Evolutionary conservation across 1,140 invertebrate genomes (phyloP).

Genomic region (Pinna nobilis): DNA sequence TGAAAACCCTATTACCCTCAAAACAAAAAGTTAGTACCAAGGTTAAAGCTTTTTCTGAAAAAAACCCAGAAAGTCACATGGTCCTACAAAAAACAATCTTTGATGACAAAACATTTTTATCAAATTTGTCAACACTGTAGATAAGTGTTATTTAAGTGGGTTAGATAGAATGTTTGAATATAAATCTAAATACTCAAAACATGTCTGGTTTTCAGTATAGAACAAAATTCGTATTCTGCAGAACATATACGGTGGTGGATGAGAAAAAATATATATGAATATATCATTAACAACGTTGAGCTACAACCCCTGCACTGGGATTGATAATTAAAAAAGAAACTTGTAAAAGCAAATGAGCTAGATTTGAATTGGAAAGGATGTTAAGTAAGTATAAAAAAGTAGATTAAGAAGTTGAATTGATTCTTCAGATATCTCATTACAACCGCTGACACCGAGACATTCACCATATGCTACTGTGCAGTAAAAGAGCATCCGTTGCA

Average conservation of each 20-base stretch:
- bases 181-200: too few relatives aligned
- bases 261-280: not conserved
- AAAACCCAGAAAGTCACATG: too few relatives aligned
- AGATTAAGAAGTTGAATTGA: too few relatives aligned
- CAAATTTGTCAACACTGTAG: too few relatives aligned
- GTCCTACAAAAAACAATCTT: too few relatives aligned
- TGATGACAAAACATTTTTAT: too few relatives aligned
- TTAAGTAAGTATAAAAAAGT: not conserved
- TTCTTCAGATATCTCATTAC: not conserved
- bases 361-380: not conserved
- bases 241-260: not conserved
- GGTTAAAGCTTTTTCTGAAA: not conserved
- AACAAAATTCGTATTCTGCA: too few relatives aligned
- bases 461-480: conserved; percentile 43
- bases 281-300: not conserved
- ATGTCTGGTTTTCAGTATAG: too few relatives aligned
- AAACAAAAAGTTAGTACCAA: not conserved
- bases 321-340: not conserved
- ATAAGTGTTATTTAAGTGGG: too few relatives aligned
- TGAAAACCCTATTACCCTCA: not conserved
- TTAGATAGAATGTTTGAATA: too few relatives aligned
- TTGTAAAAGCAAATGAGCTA: not conserved
- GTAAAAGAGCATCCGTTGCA: conserved; percentile 39
- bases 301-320: not conserved
- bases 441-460: conserved; percentile 41